Evolutionary conservation across 2,797 vertebrate species (phyloP).

Genomic region (Cichlasoma orientale): DNA sequence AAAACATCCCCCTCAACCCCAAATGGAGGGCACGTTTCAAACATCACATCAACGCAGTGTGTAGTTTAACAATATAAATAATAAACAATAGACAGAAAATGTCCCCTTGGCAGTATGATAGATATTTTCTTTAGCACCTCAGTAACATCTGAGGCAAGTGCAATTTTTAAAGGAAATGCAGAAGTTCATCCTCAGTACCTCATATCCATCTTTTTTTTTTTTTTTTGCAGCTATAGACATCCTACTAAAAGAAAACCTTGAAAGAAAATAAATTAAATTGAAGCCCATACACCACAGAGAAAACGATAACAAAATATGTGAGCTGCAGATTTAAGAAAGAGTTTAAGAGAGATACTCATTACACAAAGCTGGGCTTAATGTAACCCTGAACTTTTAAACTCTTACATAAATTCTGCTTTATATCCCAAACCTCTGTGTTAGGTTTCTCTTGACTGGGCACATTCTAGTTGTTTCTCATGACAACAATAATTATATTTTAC

Average conservation of each 20-base stretch:
- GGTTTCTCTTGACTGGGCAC: background rate
- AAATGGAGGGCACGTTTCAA: background rate
- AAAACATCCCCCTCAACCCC: background rate
- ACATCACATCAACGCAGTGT: background rate
- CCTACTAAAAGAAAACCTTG: conserved; percentile 1
- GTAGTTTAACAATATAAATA: background rate
- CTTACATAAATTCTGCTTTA: conserved; percentile 1
- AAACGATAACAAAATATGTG: background rate
- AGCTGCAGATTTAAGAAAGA: background rate
- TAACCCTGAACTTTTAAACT: background rate
- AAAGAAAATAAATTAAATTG: background rate
- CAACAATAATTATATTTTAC: background rate
- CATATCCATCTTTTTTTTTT: background rate
- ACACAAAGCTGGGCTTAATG: background rate
- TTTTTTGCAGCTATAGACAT: background rate
- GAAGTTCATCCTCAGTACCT: background rate
- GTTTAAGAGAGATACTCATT: background rate
- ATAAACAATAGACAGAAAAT: background rate
- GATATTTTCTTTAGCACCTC: background rate
- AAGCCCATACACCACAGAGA: background rate
- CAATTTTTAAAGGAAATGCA: background rate
- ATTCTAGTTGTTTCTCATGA: background rate
- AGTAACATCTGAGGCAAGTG: background rate
- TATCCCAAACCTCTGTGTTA: background rate
- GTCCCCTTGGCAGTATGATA: background rate